A percentile compares a stretch with the other conserved stretches of the same genome.
Conservation (phyloP, 1,140 invertebrate genomes). For the Nasonia vitripennis region DNA sequence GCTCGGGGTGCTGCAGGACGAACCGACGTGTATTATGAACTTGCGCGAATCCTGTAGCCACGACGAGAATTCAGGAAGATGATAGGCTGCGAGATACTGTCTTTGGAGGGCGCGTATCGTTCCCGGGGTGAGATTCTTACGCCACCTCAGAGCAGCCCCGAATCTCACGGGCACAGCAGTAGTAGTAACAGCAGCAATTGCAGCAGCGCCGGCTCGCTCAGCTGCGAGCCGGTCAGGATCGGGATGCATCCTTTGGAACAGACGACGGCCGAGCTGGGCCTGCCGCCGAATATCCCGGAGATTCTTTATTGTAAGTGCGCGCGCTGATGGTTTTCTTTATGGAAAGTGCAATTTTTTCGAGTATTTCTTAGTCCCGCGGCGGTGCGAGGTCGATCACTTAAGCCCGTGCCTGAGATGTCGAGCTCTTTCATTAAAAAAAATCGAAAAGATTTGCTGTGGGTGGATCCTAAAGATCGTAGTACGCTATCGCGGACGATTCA, state of each 20-base stretch:
- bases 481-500: no score
- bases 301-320: conserved; percentile 82
- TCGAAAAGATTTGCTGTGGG: no score
- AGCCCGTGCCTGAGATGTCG: no score
- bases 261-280: conserved; percentile 62
- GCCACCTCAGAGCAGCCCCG: conserved; percentile 70
- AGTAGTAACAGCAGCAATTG: conserved; percentile 39
- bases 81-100: conserved; percentile 63
- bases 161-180: conserved; percentile 58
- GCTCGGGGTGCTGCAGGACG: no score
- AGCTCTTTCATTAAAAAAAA: no score
- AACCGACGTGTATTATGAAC: not conserved
- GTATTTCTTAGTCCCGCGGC: no score
- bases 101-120: conserved; percentile 61
- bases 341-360: no score
- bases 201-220: conserved; percentile 27
- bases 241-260: conserved; percentile 78
- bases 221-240: not conserved
- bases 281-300: conserved; percentile 78
- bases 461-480: no score
- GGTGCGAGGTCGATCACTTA: no score
- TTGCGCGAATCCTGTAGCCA: not conserved
- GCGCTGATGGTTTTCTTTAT: no score
- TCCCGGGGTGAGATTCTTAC: conserved; percentile 65
- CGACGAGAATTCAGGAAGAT: conserved; percentile 55